Evolutionary conservation across 2,113 vertebrate genomes (phyloP).

Genomic region (Nothobranchius furzeri): DNA sequence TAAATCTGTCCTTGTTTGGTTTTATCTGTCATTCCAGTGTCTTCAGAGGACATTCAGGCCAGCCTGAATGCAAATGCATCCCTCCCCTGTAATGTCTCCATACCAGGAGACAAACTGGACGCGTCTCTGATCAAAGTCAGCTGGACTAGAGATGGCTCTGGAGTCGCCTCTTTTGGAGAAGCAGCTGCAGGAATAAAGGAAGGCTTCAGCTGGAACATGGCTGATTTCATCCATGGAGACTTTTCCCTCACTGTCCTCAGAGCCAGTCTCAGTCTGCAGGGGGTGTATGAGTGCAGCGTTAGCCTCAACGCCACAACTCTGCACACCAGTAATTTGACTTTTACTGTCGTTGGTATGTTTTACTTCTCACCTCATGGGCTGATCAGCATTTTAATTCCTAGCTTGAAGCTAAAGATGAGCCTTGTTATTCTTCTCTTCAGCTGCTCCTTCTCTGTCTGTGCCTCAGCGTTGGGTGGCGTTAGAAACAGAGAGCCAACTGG

Average conservation of each 20-base stretch:
- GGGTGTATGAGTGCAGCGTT: constrained; percentile 73
- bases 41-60: constrained; percentile 53
- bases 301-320: constrained; percentile 56
- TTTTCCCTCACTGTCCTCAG: constrained; percentile 70
- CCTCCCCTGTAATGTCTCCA: constrained; percentile 65
- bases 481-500: constrained; percentile 53
- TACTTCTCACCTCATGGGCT: background rate
- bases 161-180: constrained; percentile 51
- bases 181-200: constrained; percentile 25
- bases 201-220: constrained; percentile 62
- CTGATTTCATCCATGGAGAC: constrained; percentile 52
- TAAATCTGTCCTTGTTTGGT: too few species aligned
- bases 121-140: constrained; percentile 48
- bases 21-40: constrained; percentile 47
- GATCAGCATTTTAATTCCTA: background rate
- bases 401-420: background rate
- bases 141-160: constrained; percentile 65
- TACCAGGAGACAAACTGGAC: background rate
- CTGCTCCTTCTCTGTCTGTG: constrained; percentile 63
- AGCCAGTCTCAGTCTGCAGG: constrained; percentile 62
- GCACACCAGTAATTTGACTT: constrained; percentile 54
- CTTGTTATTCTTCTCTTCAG: constrained; percentile 9
- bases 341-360: constrained; percentile 70
- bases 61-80: constrained; percentile 46
- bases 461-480: constrained; percentile 65